These are phyloP conservation scores for Mechanitis mazaeus DNA, from an alignment of 2,888 invertebrate species.

Conservation along the genomic window DNA sequence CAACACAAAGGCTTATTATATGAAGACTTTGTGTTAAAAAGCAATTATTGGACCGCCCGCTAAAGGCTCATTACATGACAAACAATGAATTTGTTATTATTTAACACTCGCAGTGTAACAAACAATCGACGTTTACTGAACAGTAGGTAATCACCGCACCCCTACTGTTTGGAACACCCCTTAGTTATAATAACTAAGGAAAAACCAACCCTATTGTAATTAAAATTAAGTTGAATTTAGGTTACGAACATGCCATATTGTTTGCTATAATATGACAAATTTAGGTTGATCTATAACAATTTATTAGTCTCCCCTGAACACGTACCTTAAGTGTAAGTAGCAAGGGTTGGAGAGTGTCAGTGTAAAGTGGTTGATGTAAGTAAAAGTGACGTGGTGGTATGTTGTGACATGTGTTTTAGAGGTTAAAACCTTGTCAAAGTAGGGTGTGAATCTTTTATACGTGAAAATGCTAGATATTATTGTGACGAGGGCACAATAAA, in stretches of 20 bases:
- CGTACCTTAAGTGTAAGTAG: conserved; percentile 25
- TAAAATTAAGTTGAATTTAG: conserved; percentile 19
- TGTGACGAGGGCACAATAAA: not conserved
- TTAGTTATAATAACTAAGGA: conserved; percentile 27
- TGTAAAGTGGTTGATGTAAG: conserved; percentile 34
- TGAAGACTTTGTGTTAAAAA: conserved; percentile 32
- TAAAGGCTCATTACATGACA: conserved; percentile 48
- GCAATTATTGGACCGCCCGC: conserved; percentile 51
- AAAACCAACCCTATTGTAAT: conserved; percentile 32
- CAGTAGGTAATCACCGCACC: conserved; percentile 61
- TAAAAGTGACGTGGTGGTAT: conserved; percentile 44
- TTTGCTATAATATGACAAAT: conserved; percentile 35
- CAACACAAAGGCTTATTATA: conserved; percentile 27
- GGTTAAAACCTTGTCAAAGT: conserved; percentile 44
- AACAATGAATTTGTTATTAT: conserved; percentile 67
- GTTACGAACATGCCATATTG: conserved; percentile 8
- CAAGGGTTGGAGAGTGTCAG: conserved; percentile 35
- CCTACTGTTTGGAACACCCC: conserved; percentile 51
- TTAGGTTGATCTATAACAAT: conserved; percentile 40
- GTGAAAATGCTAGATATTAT: conserved; percentile 16
- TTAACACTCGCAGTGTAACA: conserved; percentile 50
- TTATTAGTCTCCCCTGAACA: conserved; percentile 31
- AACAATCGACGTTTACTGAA: conserved; percentile 55
- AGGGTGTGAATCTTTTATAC: conserved; percentile 38
- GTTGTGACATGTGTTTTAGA: conserved; percentile 52